These are phyloP conservation scores for Dipodomys spectabilis DNA, from an alignment of 2,113 vertebrate species.

Conservation along the genomic window DNA sequence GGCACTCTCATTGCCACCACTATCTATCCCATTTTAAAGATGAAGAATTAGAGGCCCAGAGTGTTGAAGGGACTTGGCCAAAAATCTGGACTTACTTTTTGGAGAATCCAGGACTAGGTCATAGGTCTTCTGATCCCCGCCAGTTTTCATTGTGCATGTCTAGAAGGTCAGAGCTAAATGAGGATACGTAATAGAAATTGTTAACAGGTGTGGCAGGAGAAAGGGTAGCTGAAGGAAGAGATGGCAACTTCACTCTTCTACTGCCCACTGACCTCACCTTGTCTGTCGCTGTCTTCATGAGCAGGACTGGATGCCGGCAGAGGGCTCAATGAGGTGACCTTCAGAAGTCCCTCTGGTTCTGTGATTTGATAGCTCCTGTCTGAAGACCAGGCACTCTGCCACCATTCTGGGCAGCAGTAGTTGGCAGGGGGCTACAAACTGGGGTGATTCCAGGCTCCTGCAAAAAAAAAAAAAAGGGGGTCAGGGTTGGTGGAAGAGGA, in stretches of 20 bases:
- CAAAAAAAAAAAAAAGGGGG: slow-evolving; percentile 31
- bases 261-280: background rate
- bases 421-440: slow-evolving; percentile 60
- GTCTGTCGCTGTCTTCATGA: background rate
- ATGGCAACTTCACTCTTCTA: background rate
- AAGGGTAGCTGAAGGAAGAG: background rate
- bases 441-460: slow-evolving; percentile 59
- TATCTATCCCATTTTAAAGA: slow-evolving; percentile 55
- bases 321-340: slow-evolving; percentile 57
- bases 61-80: slow-evolving; percentile 50
- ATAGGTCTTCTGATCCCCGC: background rate
- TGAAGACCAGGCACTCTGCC: slow-evolving; percentile 68
- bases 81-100: slow-evolving; percentile 54
- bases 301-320: slow-evolving; percentile 10
- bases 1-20: background rate
- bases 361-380: slow-evolving; percentile 54
- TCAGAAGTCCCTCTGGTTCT: slow-evolving; percentile 62
- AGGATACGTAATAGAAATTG: slow-evolving; percentile 5
- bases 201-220: background rate
- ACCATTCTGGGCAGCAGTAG: slow-evolving; percentile 67
- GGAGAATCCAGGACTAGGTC: slow-evolving; percentile 13
- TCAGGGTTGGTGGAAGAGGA: slow-evolving; percentile 44
- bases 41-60: slow-evolving; percentile 62
- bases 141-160: background rate
- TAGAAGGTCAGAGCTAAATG: slow-evolving; percentile 25